Evolutionary conservation across 2,888 invertebrate genomes (phyloP).

Genomic region (Drosophila falleni): DNA sequence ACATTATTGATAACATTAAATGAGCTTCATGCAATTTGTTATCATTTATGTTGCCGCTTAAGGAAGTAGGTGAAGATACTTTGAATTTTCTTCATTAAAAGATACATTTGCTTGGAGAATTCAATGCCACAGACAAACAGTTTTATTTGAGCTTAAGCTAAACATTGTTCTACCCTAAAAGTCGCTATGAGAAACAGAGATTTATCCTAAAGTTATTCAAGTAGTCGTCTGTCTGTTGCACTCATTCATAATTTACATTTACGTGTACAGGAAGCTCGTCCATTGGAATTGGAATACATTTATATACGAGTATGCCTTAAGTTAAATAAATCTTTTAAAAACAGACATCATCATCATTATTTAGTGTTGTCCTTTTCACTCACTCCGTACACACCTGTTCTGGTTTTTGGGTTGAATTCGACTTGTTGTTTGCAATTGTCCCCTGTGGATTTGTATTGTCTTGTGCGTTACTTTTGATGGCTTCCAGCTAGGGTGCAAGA

Average conservation of each 20-base stretch:
- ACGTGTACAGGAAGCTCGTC: constrained; percentile 76
- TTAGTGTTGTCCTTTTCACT: constrained; percentile 9
- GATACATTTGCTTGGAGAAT: constrained; percentile 2
- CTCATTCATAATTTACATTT: constrained; percentile 66
- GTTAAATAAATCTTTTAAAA: constrained; percentile 45
- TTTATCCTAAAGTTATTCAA: constrained; percentile 7
- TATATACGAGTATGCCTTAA: constrained; percentile 15
- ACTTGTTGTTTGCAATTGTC: constrained; percentile 23
- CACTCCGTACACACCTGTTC: constrained; percentile 45
- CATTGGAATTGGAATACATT: constrained; percentile 34
- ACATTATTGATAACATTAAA: constrained; percentile 73
- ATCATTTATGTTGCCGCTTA: constrained; percentile 45
- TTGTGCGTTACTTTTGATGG: constrained; percentile 25
- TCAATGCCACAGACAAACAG: constrained; percentile 20
- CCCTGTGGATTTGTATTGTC: constrained; percentile 68
- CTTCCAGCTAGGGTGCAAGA: constrained; percentile 60
- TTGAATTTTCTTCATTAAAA: background rate
- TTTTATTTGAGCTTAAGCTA: constrained; percentile 26
- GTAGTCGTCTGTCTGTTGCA: constrained; percentile 22
- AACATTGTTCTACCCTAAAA: constrained; percentile 34
- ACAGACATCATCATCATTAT: constrained; percentile 33
- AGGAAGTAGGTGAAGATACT: background rate
- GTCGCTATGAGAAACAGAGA: constrained; percentile 17
- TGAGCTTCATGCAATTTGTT: constrained; percentile 66
- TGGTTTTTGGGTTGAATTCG: constrained; percentile 14